phyloP scores from a whole-genome alignment of 2,888 invertebrate genomes.

The Pseudococcus jackbeardsleyi region DNA sequence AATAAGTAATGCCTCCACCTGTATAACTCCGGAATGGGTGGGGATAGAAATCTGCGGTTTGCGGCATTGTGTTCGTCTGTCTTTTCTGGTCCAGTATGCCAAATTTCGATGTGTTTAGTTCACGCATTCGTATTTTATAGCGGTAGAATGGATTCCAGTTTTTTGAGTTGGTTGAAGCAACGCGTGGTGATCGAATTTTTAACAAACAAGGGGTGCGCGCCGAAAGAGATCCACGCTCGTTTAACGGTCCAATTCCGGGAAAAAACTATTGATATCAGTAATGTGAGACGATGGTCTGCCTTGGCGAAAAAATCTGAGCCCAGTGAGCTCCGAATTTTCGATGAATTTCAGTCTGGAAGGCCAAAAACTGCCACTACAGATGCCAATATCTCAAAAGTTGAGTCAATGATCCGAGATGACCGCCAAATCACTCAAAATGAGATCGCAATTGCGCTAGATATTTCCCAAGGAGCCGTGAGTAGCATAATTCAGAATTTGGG shows the following conservation, averaged over 20 bases:
- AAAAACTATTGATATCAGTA: constrained; percentile 28
- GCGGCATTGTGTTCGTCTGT: no score
- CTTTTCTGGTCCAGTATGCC: neutral
- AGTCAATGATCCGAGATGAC: neutral
- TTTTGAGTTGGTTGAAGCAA: constrained; percentile 1
- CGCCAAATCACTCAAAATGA: neutral
- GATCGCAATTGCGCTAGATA: neutral
- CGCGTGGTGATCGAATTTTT: constrained; percentile 33
- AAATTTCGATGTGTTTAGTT: neutral
- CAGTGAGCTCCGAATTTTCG: neutral
- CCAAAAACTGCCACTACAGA: neutral
- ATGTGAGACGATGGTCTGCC: neutral
- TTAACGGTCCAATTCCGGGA: neutral
- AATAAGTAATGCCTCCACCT: constrained; percentile 40
- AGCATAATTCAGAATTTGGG: constrained; percentile 1
- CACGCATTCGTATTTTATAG: constrained; percentile 22
- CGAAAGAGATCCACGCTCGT: constrained; percentile 14
- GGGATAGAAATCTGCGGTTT: neutral
- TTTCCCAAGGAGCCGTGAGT: constrained; percentile 1
- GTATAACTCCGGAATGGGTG: neutral
- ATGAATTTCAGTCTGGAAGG: neutral
- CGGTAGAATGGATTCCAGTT: neutral
- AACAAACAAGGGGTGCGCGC: neutral
- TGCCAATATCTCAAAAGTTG: neutral
- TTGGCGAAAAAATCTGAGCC: neutral